A percentile compares a stretch with the other conserved stretches of the same genome.
Evolutionary conservation across 2,888 invertebrate genomes (phyloP).

Genomic region (Reticulitermes lucifugus): DNA sequence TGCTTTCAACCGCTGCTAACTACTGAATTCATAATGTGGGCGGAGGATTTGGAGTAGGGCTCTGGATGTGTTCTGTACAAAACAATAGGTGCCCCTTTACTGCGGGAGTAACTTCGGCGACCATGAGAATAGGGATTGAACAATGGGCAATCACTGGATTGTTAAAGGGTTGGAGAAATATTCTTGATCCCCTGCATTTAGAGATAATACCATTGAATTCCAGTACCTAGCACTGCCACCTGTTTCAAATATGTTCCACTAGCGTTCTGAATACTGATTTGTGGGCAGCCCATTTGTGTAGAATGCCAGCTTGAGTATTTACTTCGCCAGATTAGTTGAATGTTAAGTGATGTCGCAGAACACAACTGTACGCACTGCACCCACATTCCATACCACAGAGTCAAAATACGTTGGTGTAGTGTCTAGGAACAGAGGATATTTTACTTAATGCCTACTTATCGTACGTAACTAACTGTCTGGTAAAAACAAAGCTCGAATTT

Average conservation of each 20-base stretch:
- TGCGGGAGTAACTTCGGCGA: not conserved
- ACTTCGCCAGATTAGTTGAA: not conserved
- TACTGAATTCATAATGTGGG: not conserved
- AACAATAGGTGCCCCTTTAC: not conserved
- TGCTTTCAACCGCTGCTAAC: not conserved
- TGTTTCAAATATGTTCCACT: not conserved
- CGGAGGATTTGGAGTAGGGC: not conserved
- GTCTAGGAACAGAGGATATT: too few relatives aligned
- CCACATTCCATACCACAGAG: too few relatives aligned
- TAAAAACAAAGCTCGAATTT: too few relatives aligned
- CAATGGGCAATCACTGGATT: conserved; percentile 1
- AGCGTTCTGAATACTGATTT: not conserved
- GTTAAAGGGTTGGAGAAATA: conserved; percentile 1
- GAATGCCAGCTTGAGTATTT: not conserved
- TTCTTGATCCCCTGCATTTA: not conserved
- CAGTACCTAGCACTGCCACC: not conserved
- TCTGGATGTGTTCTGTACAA: not conserved
- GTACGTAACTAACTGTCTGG: too few relatives aligned
- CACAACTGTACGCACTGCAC: too few relatives aligned
- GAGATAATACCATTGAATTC: not conserved
- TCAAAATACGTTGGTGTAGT: too few relatives aligned
- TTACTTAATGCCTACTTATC: too few relatives aligned
- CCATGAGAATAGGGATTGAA: not conserved
- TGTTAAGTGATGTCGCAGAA: too few relatives aligned
- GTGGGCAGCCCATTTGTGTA: not conserved